These are phyloP conservation scores for Zapornia atra DNA, from an alignment of 2,113 vertebrate genomes.

Conservation along the genomic window DNA sequence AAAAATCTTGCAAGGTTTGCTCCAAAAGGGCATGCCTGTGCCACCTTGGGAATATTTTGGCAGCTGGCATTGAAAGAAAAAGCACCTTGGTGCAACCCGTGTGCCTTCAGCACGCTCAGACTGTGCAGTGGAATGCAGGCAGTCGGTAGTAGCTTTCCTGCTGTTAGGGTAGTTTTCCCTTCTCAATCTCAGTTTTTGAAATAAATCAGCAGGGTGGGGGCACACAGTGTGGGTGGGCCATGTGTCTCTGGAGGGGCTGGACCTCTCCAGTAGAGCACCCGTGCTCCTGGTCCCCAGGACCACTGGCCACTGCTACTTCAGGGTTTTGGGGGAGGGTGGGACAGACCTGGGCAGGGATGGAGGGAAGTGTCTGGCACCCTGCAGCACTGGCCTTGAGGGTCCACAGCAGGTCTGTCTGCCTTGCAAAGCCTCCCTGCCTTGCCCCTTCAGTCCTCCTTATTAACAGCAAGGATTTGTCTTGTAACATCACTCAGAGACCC, in stretches of 20 bases:
- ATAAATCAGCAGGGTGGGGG: not conserved
- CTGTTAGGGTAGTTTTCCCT: not conserved
- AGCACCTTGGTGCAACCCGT: fast-evolving
- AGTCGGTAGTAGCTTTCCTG: not conserved
- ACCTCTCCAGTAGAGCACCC: not conserved
- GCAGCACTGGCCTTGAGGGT: not conserved
- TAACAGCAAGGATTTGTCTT: not conserved
- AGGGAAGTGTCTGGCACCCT: not conserved
- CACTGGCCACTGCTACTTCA: fast-evolving
- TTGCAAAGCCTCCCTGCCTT: not conserved
- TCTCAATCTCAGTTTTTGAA: not conserved
- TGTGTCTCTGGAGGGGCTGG: not conserved
- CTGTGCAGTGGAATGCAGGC: fast-evolving
- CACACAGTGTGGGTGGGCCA: fast-evolving
- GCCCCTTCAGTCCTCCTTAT: not conserved
- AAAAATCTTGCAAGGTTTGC: not conserved
- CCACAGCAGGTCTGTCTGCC: not conserved
- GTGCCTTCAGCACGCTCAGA: not conserved
- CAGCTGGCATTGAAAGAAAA: not conserved
- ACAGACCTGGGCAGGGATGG: fast-evolving
- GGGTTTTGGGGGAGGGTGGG: not conserved
- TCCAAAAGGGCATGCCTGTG: not conserved
- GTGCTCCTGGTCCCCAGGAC: not conserved
- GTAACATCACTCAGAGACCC: not conserved
- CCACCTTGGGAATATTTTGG: not conserved